Evolutionary conservation across 2,797 vertebrate genomes (phyloP).

Genomic region (Thunnus albacares): DNA sequence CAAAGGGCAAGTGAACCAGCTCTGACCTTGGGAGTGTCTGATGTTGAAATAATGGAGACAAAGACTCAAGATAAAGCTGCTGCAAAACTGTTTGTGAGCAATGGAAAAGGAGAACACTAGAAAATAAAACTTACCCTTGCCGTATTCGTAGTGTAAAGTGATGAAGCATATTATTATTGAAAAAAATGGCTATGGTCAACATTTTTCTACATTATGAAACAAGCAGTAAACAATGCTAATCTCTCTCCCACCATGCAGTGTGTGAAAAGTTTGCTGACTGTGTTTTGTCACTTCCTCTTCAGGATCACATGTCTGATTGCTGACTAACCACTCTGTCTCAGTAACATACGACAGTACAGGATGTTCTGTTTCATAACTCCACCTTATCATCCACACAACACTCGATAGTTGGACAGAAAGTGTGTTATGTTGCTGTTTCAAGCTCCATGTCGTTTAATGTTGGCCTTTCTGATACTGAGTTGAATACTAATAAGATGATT

Average conservation of each 20-base stretch:
- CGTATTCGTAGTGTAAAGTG: background rate
- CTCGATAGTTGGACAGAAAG: background rate
- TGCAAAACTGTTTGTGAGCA: background rate
- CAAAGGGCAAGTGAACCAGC: constrained; percentile 56
- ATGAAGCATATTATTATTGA: background rate
- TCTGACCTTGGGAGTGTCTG: constrained; percentile 71
- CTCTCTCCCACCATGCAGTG: background rate
- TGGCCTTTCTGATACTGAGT: background rate
- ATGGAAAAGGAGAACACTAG: background rate
- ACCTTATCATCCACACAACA: background rate
- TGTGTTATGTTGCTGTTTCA: background rate
- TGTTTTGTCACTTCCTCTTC: constrained; percentile 72
- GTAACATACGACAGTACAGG: constrained; percentile 45
- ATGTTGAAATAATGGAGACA: constrained; percentile 57
- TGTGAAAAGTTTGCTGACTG: constrained; percentile 24
- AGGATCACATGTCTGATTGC: constrained; percentile 75
- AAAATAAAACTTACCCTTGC: background rate
- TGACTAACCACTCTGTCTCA: constrained; percentile 73
- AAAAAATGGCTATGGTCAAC: background rate
- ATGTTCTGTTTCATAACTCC: constrained; percentile 44
- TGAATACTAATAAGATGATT: background rate
- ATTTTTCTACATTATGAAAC: background rate
- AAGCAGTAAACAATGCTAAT: background rate
- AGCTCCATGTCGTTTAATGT: background rate
- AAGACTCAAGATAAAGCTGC: constrained; percentile 49